Percentiles rank a stretch among this genome's conserved stretches.
Evolutionary conservation across 2,797 vertebrate genomes (phyloP).

Genomic region (Neosilurus hyrtlii): DNA sequence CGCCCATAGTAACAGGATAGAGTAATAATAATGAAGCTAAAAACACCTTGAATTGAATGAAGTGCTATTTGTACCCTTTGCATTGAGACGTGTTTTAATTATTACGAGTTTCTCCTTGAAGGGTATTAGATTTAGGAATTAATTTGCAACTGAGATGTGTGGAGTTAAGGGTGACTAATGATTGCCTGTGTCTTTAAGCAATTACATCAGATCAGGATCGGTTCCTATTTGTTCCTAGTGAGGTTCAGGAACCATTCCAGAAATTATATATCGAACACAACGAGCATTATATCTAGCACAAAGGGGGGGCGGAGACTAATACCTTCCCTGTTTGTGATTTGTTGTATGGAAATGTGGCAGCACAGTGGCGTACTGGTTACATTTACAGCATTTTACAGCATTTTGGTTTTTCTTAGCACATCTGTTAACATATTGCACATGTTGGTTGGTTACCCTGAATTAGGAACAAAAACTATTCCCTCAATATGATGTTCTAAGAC

Average conservation of each 20-base stretch:
- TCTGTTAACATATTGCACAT: too few relatives aligned
- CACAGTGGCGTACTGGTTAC: too few relatives aligned
- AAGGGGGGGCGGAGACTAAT: neutral
- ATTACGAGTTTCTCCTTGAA: neutral
- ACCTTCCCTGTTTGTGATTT: neutral
- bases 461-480: too few relatives aligned
- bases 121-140: neutral
- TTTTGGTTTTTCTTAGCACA: too few relatives aligned
- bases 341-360: neutral
- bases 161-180: neutral
- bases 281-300: neutral
- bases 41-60: neutral
- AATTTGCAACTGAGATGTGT: neutral
- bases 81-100: neutral
- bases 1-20: neutral
- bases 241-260: neutral
- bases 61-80: neutral
- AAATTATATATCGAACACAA: neutral
- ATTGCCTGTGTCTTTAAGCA: neutral
- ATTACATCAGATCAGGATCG: neutral
- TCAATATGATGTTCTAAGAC: too few relatives aligned
- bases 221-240: neutral
- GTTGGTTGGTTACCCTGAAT: too few relatives aligned
- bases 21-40: neutral
- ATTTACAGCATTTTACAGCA: too few relatives aligned